Base-by-base conservation (phyloP, 2,888 invertebrate species). In the Seira ritae region DNA sequence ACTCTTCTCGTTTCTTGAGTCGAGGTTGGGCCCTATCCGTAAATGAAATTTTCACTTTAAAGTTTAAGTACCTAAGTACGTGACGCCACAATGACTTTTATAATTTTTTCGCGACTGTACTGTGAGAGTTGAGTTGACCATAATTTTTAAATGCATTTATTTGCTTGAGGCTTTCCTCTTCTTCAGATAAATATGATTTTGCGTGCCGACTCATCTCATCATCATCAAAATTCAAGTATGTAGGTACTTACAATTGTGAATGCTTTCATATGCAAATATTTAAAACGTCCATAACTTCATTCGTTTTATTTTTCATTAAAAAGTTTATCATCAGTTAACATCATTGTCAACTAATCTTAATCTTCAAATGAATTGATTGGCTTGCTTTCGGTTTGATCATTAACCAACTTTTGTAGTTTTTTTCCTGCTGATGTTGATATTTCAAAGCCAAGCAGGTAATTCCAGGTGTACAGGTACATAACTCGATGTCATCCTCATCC, bases 391-490 rank as follows among this genome's bases (percentile, higher is more conserved):
- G 31, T 31, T 4, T 55, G 55, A 55, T 55, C 15, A 55, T 55
- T 55, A 55, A 55, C 55, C 17, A 12, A 17, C 55, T 12, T 67
- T 22, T 62, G 19, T 73, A 20, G 22, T 24, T 55, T 68, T 66
- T 67, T 12, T 67, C 75, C 19, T 65, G 12, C 23, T 65, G 31
- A 65, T 42, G 42, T 20, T 19, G 46, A 74, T 60, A 65, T 60
- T 72, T 55, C 55, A 55, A 55, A 24, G 66, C 1, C 6, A 65
- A 73, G 20, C 19, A 31, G 17, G 31, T 31, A 73, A 31, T 67
- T 67, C 31, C 67, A 22, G 67, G 67, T 67, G 15, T n/a, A 67
- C 67, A 67, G 24, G 20, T 24, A 67, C 67, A 67, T 67, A 22
- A 65, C 23, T 65, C 23, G 23, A 65, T 22, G 23, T 65, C 65